Conservation (phyloP, 2,888 invertebrate species). For the Drosophila limbata region DNA sequence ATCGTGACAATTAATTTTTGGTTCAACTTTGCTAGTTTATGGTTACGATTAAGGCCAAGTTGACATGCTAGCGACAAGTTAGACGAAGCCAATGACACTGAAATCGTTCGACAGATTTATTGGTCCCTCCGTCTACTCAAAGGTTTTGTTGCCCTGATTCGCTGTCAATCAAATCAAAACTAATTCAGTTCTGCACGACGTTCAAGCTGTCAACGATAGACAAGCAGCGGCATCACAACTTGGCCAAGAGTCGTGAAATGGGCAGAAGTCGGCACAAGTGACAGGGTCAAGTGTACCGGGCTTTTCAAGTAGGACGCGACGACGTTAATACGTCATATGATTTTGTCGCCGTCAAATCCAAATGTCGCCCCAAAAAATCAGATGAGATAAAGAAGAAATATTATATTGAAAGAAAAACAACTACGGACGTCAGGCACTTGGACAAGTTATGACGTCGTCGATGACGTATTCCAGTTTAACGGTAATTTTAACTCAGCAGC, state of each 20-base stretch:
- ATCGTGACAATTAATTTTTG: slow-evolving; percentile 6
- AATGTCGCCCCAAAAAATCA: slow-evolving; percentile 9
- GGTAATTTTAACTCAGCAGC: neutral
- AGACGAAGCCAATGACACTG: slow-evolving; percentile 22
- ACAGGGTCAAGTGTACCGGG: slow-evolving; percentile 27
- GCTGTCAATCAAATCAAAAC: slow-evolving; percentile 37
- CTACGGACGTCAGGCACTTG: neutral
- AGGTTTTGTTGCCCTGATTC: slow-evolving; percentile 10
- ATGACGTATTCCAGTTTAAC: slow-evolving; percentile 35
- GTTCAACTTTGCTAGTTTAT: neutral
- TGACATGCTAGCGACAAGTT: slow-evolving; percentile 2
- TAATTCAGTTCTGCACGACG: slow-evolving; percentile 25
- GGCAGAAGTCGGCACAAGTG: neutral
- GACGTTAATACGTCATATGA: slow-evolving; percentile 31
- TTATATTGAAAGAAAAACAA: neutral
- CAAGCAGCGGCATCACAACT: slow-evolving; percentile 9
- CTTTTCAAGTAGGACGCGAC: neutral
- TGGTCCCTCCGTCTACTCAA: slow-evolving; percentile 7
- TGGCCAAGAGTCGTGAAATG: slow-evolving; percentile 1
- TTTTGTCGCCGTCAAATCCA: slow-evolving; percentile 1
- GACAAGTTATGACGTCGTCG: slow-evolving; percentile 21
- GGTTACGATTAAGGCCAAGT: slow-evolving; percentile 16
- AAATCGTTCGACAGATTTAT: slow-evolving; percentile 34
- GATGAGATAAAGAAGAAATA: slow-evolving; percentile 4
- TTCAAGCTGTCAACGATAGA: slow-evolving; percentile 30